Base-by-base conservation (phyloP, 1,140 invertebrate species). In the Drosophila dunni region DNA sequence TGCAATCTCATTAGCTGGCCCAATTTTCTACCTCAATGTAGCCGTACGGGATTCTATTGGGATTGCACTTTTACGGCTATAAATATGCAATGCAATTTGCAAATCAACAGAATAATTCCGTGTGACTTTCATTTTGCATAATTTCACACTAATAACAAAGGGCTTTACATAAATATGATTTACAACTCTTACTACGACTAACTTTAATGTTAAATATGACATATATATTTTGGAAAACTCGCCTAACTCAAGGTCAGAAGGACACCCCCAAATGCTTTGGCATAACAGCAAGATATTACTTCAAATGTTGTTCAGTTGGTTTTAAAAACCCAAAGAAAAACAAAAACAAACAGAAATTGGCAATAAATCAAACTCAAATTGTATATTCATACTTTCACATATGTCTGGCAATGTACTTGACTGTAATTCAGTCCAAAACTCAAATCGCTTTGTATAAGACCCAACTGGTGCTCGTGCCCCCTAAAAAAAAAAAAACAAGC, bases 301-400 rank as follows among this genome's bases (percentile, higher is more conserved):
- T 63, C 10, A 40, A 57, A 9, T 24, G 24, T 13, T 10, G 9
- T 44, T 51, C 34, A 51, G 17, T 20, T 5, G 24, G 24, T 29
- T 29, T 29, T 29, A 29, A 29, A 24, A 29, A 29, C 24, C 24
- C 24, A 29, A 29, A 29, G 24, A 29, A 29, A 36, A 51, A 36
- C n/a, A 17, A 44, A 42, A 46, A 58, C 33, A 58, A 58, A 51
- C 33, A 46, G 48, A 64, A 56, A 64, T 58, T 72, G 46, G 46
- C 44, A 60, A 72, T 67, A 67, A 72, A 72, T 72, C 69, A 72
- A 67, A 72, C 29, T 44, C 17, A 33, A 51, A 66, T 70, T 64
- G 51, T 50, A 67, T 63, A 71, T 58, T 51, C 61, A 53, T 29
- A 50, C 36, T 29, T 20, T 13, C n/a, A 48, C 57, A 33, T 33